Base-by-base conservation (phyloP, 92 coral and sea anemone species). In the Bergia sp. region DNA sequence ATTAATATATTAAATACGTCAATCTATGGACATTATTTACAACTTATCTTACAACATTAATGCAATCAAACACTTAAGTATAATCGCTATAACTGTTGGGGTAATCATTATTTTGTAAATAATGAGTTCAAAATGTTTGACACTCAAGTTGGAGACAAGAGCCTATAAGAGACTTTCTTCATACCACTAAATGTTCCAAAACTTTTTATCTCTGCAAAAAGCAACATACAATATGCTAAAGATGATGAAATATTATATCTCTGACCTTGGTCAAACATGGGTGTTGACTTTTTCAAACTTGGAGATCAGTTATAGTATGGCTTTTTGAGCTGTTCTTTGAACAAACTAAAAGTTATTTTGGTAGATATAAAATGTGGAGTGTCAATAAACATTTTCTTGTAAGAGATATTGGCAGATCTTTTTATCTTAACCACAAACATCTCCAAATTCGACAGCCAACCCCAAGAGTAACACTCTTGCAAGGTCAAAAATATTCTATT, bases 1-100 rank as follows among this genome's bases (percentile, higher is more conserved):
- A 36, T 47, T 84, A 69, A 84, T 84, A 84, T 84, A 84, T 84
- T 84, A 84, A 84, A 84, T 84, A 84, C 78, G 39, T 69, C 79
- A 47, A 71, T 72, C 79, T 71, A 74, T 23, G 67, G 29, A 71
- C 38, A 84, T 42, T 84, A 84, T 84, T 84, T 84, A 84, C 87
- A 84, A 84, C 65, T 20, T 84, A 84, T 84, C 11, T 84, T 84
- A 84, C 87, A 84, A 45, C 20, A 72, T 16, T 67, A 84, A 16
- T 40, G 39, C 75, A 64, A 37, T 38, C 43, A 82, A 67, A 42
- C 43, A 21, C 50, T 47, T 47, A 61, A 47, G 39, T 50, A 79
- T 36, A 10, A 11, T 73, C 36, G 76, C 1, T 53, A 50, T n/a
- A 12, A 7, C 36, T 38, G n/a, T 20, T 29, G 18, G 77, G 42